phyloP scores from a whole-genome alignment of 37 sponge, comb jelly and placozoan genomes.

The Dysidea cf. avara region DNA sequence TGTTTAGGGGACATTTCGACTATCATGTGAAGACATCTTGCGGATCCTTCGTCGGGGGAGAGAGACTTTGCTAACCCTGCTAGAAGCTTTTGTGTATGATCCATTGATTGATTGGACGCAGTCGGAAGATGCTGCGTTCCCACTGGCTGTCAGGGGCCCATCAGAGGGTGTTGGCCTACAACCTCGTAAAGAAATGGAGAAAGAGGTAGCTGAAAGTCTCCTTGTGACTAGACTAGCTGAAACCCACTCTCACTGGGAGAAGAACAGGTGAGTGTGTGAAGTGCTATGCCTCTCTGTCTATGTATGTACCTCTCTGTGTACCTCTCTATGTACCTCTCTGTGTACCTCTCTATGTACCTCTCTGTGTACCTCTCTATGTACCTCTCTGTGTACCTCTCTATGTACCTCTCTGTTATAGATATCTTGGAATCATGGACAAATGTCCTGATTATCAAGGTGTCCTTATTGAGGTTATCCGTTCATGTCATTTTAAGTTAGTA shows the following conservation, averaged over 20 bases:
- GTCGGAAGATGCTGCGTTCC: slow-evolving; percentile 90
- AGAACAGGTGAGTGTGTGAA: slow-evolving; percentile 43
- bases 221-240: slow-evolving; percentile 71
- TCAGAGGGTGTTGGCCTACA: slow-evolving; percentile 51
- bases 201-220: slow-evolving; percentile 74
- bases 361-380: too few species aligned
- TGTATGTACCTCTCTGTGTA: too few species aligned
- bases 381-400: too few species aligned
- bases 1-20: slow-evolving; percentile 82
- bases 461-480: too few species aligned
- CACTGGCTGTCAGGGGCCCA: slow-evolving; percentile 58
- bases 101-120: slow-evolving; percentile 97
- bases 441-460: too few species aligned
- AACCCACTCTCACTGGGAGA: slow-evolving; percentile 67
- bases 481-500: too few species aligned
- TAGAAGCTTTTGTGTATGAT: slow-evolving; percentile 97
- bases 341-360: too few species aligned
- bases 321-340: too few species aligned
- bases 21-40: slow-evolving; percentile 93
- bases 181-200: slow-evolving; percentile 82
- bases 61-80: slow-evolving; percentile 88
- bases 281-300: background rate
- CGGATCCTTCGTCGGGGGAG: slow-evolving; percentile 78
- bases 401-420: too few species aligned
- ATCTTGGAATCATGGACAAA: too few species aligned